Evolutionary conservation across 2,888 invertebrate genomes (phyloP), one percentile per base, ranked within the genome.

Genomic region (Sinodicranocentrus sp.): DNA sequence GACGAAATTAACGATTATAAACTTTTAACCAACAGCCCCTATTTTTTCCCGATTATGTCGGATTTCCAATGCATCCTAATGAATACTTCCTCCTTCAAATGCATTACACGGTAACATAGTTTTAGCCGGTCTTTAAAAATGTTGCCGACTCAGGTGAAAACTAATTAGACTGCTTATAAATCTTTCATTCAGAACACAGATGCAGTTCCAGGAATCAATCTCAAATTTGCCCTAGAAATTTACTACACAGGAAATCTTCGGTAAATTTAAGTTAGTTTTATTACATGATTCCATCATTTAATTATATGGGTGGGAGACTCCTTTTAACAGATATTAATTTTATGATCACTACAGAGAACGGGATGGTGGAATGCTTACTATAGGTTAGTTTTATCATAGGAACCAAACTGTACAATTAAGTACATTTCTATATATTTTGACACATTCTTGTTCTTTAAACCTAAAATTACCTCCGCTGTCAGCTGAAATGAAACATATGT

Each of bases 31-130:
- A 25, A 1, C 17, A 84, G 77, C 59, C 84, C 0, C 23, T 65
- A 13, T 67, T 82, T 17, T 77, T 82, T 17, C 84, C 84, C 3
- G 77, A 82, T 0, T 82, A 85, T 23, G 84, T 85, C 17, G 84
- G 84, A 3, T 21, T 77, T 19, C 77, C 84, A 0, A 10, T 85
- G 26, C 33, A 39, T 0, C 19, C 28, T 5, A 61, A 82, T n/a
- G 82, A 82, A 44, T 85, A 78, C 23, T 68, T 71, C 28, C 52
- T 82, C 21, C 39, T 65, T 3, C 44, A 67, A 43, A 25, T 67
- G 44, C 33, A 28, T 44, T 67, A 44, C 63, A 63, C 63, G 8
- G 59, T 15, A 59, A 19, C 6, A 21, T 21, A 59, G 3, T 8
- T 52, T 8, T 52, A 52, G 2, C n/a, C n/a, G n/a, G n/a, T n/a